These are phyloP conservation scores for Baccha elongata DNA, from an alignment of 2,888 invertebrate genomes.

Conservation along the genomic window DNA sequence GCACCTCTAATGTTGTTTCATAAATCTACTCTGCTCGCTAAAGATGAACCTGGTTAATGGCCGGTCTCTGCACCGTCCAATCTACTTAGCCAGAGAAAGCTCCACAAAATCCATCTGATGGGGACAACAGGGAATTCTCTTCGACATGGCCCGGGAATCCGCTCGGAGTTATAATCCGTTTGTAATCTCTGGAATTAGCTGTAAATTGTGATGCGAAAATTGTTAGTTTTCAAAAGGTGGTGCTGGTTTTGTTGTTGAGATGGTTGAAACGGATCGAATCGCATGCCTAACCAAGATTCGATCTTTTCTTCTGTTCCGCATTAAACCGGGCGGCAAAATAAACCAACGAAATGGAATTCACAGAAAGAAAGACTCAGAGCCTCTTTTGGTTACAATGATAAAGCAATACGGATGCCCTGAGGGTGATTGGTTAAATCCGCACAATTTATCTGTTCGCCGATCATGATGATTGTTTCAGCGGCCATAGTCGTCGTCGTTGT, in stretches of 20 bases:
- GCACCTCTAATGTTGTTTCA: constrained; percentile 74
- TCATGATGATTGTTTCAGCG: constrained; percentile 70
- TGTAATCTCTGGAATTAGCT: constrained; percentile 80
- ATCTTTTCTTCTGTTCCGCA: constrained; percentile 52
- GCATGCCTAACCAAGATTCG: constrained; percentile 60
- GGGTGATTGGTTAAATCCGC: constrained; percentile 70
- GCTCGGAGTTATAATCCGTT: constrained; percentile 64
- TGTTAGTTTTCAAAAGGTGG: constrained; percentile 73
- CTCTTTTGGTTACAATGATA: constrained; percentile 46
- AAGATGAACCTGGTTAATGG: constrained; percentile 23
- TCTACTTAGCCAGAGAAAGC: constrained; percentile 61
- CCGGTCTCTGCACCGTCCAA: constrained; percentile 2
- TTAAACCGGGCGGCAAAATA: constrained; percentile 47
- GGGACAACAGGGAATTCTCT: constrained; percentile 32
- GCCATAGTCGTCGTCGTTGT: constrained; percentile 32
- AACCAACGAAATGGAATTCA: constrained; percentile 47
- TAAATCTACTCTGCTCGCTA: constrained; percentile 64
- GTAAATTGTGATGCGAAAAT: constrained; percentile 80
- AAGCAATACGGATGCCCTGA: constrained; percentile 68
- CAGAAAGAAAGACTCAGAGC: constrained; percentile 14
- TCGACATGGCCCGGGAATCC: constrained; percentile 56
- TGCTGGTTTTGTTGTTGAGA: constrained; percentile 24
- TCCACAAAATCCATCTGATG: constrained; percentile 8
- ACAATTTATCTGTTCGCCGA: constrained; percentile 69
- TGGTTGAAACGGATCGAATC: constrained; percentile 55